Evolutionary conservation across 2,797 vertebrate genomes (phyloP).

Genomic region (Potorous gilbertii): DNA sequence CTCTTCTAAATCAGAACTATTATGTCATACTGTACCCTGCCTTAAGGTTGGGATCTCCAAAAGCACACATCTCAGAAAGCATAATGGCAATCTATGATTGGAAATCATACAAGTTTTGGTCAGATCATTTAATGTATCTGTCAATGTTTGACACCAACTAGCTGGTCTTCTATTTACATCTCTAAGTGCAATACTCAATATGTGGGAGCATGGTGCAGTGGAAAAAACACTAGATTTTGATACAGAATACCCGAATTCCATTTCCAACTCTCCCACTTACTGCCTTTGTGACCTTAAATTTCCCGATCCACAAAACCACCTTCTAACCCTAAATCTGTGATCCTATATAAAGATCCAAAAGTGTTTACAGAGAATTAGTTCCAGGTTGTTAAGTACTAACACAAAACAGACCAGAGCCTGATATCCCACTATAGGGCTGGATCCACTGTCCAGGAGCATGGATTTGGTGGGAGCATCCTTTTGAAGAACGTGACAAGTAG

Average conservation of each 20-base stretch:
- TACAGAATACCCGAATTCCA: background rate
- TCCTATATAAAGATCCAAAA: background rate
- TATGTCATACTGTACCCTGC: background rate
- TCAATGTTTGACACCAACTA: background rate
- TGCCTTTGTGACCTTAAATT: background rate
- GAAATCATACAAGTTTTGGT: background rate
- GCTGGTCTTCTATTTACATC: background rate
- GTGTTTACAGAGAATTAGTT: background rate
- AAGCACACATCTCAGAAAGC: background rate
- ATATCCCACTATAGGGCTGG: background rate
- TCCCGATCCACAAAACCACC: background rate
- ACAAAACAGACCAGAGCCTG: background rate
- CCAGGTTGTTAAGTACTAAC: background rate
- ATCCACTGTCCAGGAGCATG: too few species aligned
- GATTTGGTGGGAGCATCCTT: background rate
- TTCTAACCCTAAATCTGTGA: background rate
- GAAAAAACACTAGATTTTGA: background rate
- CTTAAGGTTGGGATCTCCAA: background rate
- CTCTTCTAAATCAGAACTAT: accelerated
- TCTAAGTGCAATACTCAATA: background rate
- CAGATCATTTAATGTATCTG: background rate
- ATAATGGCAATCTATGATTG: background rate
- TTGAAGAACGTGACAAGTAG: background rate
- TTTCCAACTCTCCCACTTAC: background rate
- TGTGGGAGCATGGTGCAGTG: accelerated